Evolutionary conservation across 2,797 vertebrate genomes (phyloP), one percentile per base, ranked within the genome.

Genomic region (Hyperoplus lanceolatus): DNA sequence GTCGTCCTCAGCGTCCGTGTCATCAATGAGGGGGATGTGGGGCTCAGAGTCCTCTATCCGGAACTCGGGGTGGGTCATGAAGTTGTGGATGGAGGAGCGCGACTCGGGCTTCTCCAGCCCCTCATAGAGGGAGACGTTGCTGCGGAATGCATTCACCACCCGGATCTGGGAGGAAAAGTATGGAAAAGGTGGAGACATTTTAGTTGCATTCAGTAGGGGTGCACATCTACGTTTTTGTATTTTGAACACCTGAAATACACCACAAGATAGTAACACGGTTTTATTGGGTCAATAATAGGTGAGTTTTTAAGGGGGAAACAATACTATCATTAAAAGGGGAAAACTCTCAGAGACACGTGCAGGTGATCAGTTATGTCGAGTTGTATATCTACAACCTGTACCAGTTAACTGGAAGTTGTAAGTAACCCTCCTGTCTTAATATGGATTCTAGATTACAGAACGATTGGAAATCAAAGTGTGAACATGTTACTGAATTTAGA

Each of bases 121-220:
- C 96, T 99, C 98, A 81, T 99, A 99, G 92, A 99, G 96, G 94
- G 98, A 99, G 92, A 99, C 95, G 95, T 97, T 97, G 96, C 97
- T 99, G 97, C 98, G 98, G 99, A 99, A 99, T 95, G 98, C 98
- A 96, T 99, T 99, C 97, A 99, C 98, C 97, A 99, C 98, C 96
- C 98, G 97, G 96, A 99, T 99, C 98, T 99, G 97, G 29, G 80
- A 80, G 73, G 76, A 50, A 29, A 29, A 29, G 29, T 29, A 29
- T 29, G 74, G 57, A 62, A 84, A 53, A 84, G 63, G 68, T 55
- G 38, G 50, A 87, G 4, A 67, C 0, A 29, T 80, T 95, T 29
- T 85, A 95, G 88, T 74, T 49, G 70, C 80, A 56, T 51, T 64
- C 42, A 6, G 70, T 1, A 88, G 59, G 49, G 85, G 86, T 9